These are phyloP conservation scores for Pogoniulus pusillus DNA, from an alignment of 2,797 vertebrate genomes.

Conservation along the genomic window DNA sequence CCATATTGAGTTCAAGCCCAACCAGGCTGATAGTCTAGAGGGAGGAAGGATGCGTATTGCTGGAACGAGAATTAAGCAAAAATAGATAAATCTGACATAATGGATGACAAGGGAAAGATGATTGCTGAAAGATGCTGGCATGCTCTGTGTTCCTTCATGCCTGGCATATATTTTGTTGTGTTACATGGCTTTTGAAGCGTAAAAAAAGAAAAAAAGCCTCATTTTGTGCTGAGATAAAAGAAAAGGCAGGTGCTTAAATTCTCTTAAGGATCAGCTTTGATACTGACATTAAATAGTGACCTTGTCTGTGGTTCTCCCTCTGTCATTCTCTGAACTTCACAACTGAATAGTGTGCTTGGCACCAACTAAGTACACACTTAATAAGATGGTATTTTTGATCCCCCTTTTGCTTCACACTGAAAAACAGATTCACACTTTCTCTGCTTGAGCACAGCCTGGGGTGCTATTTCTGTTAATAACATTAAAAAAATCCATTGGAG, in stretches of 20 bases:
- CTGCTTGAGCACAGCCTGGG: constrained; percentile 21
- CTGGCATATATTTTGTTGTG: constrained; percentile 32
- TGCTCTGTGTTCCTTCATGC: constrained; percentile 30
- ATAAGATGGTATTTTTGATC: constrained; percentile 40
- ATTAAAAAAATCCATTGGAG: constrained; percentile 26
- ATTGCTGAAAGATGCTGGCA: constrained; percentile 61
- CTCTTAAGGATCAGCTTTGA: constrained; percentile 41
- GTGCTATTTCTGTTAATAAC: constrained; percentile 40
- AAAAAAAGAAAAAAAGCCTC: not conserved
- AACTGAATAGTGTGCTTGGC: not conserved
- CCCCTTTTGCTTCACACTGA: not conserved
- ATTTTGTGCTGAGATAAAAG: constrained; percentile 58
- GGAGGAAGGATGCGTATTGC: not conserved
- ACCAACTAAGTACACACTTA: constrained; percentile 35
- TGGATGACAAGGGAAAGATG: constrained; percentile 54
- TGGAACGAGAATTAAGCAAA: constrained; percentile 53
- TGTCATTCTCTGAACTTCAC: constrained; percentile 12
- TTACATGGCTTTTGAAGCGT: constrained; percentile 56
- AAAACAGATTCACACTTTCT: constrained; percentile 17
- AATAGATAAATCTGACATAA: constrained; percentile 62
- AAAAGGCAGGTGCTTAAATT: constrained; percentile 45
- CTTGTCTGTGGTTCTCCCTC: not conserved
- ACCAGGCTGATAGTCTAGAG: constrained; percentile 33
- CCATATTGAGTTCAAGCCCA: constrained; percentile 34
- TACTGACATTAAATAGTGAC: constrained; percentile 13